Evolutionary conservation across 2,888 invertebrate genomes (phyloP), one percentile per base, ranked within the genome.

Genomic region (Alviniconcha strummeri): DNA sequence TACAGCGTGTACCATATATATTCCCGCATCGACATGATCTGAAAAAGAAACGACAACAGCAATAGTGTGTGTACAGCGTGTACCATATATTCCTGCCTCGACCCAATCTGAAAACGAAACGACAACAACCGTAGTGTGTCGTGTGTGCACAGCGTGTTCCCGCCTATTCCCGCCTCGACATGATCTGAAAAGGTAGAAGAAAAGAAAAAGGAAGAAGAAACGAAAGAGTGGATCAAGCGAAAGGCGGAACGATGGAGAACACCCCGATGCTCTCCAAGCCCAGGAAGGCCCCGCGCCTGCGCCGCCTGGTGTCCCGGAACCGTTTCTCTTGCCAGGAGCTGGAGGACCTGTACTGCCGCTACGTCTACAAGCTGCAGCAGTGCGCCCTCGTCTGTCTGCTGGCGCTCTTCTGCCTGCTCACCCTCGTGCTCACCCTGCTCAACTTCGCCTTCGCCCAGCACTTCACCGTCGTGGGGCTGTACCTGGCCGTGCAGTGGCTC

Each of bases 301-400:
- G 88, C 75, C 86, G 87, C 69, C 83, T 89, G 55, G 83, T 91
- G 72, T 89, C 88, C 60, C 88, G 88, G 75, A 89, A 91, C 82
- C 89, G 90, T 82, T 98, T 98, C 94, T 97, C 97, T 94, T 97
- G 97, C 94, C 96, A 96, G 92, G 97, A 98, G 94, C 95, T 98
- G 91, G 98, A 98, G 95, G 95, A 96, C 92, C 95, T 98, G 89
- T 98, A 97, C 94, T 97, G 97, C 92, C 96, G 97, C 80, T 97
- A 97, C 94, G 97, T 97, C 88, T 96, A 97, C 95, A 97, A 97
- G 95, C 95, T 97, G 92, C 97, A 97, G 94, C 93, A 92, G 84
- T 87, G 90, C 0, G 87, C 91, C 4, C 84, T 92, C n/a, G 96
- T 96, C 88, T 96, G 96, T 86, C 96, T 97, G 87, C 96, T 97